Percentiles rank a stretch among this genome's conserved stretches.
Evolutionary conservation across 1,140 invertebrate species (phyloP).

Genomic region (Zaprionus tsacasi): DNA sequence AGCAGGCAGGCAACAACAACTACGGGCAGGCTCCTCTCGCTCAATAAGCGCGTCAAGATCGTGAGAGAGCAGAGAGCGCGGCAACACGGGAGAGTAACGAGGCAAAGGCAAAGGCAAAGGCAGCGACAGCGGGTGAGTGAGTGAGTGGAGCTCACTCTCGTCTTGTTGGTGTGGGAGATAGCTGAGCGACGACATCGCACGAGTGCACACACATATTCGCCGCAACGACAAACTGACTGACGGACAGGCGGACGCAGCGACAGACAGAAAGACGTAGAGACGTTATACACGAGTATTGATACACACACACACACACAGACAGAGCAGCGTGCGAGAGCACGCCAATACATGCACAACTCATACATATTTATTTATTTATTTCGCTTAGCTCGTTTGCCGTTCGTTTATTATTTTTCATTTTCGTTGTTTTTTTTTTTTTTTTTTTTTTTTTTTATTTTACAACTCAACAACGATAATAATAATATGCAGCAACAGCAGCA

Average conservation of each 20-base stretch:
- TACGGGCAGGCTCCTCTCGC: slow-evolving; percentile 38
- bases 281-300: slow-evolving; percentile 34
- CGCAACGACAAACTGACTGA: slow-evolving; percentile 1
- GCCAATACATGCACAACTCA: slow-evolving; percentile 19
- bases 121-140: not conserved
- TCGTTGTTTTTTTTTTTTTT: slow-evolving; percentile 17
- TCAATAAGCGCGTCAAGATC: slow-evolving; percentile 41
- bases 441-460: slow-evolving; percentile 35
- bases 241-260: slow-evolving; percentile 24
- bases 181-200: slow-evolving; percentile 54
- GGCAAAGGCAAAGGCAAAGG: not conserved
- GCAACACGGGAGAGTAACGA: slow-evolving; percentile 5
- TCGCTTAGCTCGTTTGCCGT: slow-evolving; percentile 46
- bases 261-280: slow-evolving; percentile 23
- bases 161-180: slow-evolving; percentile 50
- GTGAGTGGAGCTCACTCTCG: slow-evolving; percentile 32
- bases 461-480: slow-evolving; percentile 49
- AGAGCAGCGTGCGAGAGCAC: not conserved
- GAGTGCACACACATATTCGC: slow-evolving; percentile 44
- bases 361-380: slow-evolving; percentile 43
- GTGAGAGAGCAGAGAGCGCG: slow-evolving; percentile 6
- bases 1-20: slow-evolving; percentile 29
- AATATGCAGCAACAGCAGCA: slow-evolving; percentile 45
- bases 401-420: slow-evolving; percentile 43
- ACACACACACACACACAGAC: slow-evolving; percentile 7